phyloP scores from a whole-genome alignment of 2,797 vertebrate species.

The Argya squamiceps region DNA sequence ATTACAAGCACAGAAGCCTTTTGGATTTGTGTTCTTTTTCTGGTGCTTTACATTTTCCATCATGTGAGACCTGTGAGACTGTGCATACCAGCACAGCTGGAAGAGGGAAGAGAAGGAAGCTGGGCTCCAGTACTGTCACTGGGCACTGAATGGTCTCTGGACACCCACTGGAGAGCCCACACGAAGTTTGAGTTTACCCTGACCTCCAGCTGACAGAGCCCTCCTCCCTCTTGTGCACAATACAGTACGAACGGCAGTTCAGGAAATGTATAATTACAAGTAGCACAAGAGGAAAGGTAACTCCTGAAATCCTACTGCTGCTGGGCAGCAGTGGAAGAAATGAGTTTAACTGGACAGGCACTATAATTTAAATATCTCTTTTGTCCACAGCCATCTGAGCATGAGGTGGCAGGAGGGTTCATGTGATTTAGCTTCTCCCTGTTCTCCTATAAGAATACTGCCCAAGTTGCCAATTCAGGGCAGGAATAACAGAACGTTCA shows the following conservation, averaged over 20 bases:
- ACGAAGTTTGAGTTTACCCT: background rate
- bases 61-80: background rate
- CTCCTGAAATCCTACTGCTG: background rate
- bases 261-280: background rate
- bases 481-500: background rate
- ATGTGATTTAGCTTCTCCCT: background rate
- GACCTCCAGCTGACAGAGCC: background rate
- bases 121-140: background rate
- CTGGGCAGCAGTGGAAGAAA: background rate
- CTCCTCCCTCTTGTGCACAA: background rate
- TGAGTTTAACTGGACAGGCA: background rate
- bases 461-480: background rate
- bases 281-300: background rate
- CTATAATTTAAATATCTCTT: background rate
- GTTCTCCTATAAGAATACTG: background rate
- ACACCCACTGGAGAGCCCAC: background rate
- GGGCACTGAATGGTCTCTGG: background rate
- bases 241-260: background rate
- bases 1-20: background rate
- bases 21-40: background rate
- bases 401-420: background rate
- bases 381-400: background rate
- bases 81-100: background rate
- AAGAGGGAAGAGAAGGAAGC: background rate
- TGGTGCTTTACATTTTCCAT: background rate